A percentile compares a stretch with the other conserved stretches of the same genome.
Conservation (phyloP, 2,797 vertebrate genomes). For the Rhynchonycteris naso region DNA sequence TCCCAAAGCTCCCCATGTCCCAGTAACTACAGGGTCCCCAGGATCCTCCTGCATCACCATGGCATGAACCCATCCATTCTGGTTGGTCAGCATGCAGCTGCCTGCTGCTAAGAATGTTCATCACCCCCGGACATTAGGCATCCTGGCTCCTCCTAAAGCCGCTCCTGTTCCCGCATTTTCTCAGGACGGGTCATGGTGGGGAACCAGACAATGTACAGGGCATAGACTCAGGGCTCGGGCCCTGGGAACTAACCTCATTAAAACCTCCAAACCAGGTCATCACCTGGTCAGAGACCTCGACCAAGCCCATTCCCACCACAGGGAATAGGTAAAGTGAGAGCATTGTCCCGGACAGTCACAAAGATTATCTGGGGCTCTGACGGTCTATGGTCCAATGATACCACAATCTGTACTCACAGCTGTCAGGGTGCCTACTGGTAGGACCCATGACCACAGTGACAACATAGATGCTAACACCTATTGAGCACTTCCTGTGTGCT, state of each 20-base stretch:
- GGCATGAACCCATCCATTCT: not conserved
- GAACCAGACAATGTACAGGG: not conserved
- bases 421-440: not conserved
- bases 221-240: not conserved
- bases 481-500: not conserved
- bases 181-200: accelerated
- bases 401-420: not conserved
- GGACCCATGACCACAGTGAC: no score
- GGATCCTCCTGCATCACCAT: not conserved
- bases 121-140: no score
- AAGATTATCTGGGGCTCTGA: not conserved
- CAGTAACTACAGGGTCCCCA: not conserved
- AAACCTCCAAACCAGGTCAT: not conserved
- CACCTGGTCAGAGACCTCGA: not conserved
- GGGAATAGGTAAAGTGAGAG: not conserved
- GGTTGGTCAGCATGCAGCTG: not conserved
- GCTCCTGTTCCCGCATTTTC: not conserved
- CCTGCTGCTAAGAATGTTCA: not conserved
- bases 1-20: not conserved
- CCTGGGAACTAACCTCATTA: not conserved
- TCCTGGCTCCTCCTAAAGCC: not conserved
- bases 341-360: not conserved
- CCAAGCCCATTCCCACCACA: not conserved
- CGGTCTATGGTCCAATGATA: not conserved
- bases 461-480: accelerated